A percentile compares a stretch with the other conserved stretches of the same genome.
These are phyloP conservation scores for Eupsilia transversa DNA, from an alignment of 2,888 invertebrate species.

Conservation along the genomic window DNA sequence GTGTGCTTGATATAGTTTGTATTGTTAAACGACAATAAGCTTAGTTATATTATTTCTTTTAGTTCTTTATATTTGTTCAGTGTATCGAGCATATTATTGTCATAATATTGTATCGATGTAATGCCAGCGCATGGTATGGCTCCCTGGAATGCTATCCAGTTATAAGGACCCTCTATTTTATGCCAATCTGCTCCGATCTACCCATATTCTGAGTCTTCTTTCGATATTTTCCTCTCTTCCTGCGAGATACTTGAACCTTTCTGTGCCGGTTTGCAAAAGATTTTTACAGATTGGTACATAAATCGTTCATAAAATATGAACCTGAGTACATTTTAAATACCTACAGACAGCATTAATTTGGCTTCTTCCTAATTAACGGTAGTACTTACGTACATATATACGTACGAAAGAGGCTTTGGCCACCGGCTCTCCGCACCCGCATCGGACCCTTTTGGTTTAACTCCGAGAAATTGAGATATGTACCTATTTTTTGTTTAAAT, in stretches of 20 bases:
- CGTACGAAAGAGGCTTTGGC: conserved; percentile 56
- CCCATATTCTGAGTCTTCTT: not conserved
- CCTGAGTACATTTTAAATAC: conserved; percentile 45
- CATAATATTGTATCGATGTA: not conserved
- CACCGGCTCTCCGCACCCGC: conserved; percentile 56
- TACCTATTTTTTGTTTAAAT: conserved; percentile 53
- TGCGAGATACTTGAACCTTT: not conserved
- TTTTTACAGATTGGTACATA: not conserved
- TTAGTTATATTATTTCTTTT: not conserved
- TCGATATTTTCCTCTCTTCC: not conserved
- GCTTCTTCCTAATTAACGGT: conserved; percentile 58
- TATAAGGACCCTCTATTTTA: not conserved
- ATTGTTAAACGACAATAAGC: not conserved
- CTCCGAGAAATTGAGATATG: conserved; percentile 47
- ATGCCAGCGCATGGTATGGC: not conserved
- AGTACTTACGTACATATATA: conserved; percentile 47
- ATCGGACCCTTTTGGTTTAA: conserved; percentile 59
- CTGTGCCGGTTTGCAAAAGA: not conserved
- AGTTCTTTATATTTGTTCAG: not conserved
- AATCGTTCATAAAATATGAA: conserved; percentile 43
- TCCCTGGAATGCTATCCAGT: not conserved
- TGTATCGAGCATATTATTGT: not conserved
- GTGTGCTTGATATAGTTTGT: not conserved
- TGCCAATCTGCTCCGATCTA: not conserved
- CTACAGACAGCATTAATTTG: conserved; percentile 50